Conservation (phyloP, 2,888 invertebrate genomes). For the Nephrotoma appendiculata region DNA sequence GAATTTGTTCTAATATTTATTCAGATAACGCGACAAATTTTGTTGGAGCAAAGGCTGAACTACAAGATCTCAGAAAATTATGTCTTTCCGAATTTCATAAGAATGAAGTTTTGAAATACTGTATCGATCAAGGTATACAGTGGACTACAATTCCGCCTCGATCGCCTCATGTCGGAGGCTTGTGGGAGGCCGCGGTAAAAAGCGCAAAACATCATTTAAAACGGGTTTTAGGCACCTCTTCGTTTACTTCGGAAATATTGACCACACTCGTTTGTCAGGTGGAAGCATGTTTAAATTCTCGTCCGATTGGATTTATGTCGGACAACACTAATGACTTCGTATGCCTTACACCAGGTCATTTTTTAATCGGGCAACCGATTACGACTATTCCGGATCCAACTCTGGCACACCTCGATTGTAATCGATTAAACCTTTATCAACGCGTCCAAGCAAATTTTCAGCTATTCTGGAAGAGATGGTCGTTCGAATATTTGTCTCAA, state of each 20-base stretch:
- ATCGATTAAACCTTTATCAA: too few species aligned
- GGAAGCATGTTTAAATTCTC: neutral
- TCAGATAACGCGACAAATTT: slow-evolving; percentile 14
- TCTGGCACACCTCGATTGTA: too few species aligned
- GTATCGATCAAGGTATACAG: neutral
- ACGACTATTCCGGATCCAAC: too few species aligned
- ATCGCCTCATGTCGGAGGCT: neutral
- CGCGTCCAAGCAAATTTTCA: too few species aligned
- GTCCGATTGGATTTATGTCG: neutral
- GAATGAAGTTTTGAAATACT: neutral
- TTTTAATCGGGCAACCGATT: too few species aligned
- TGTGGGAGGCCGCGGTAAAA: too few species aligned
- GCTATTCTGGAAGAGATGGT: too few species aligned
- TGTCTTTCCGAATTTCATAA: neutral
- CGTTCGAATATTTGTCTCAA: too few species aligned
- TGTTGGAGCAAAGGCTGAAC: slow-evolving; percentile 9
- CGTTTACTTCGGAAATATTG: neutral
- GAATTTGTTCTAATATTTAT: slow-evolving; percentile 9
- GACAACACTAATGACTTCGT: neutral
- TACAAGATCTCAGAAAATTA: neutral
- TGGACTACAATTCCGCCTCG: neutral
- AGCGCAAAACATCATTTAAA: too few species aligned
- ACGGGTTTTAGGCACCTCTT: too few species aligned
- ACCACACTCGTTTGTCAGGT: neutral
- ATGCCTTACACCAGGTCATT: neutral